Evolutionary conservation across 2,797 vertebrate species (phyloP), one percentile per base, ranked within the genome.

Genomic region (Falco rusticolus): DNA sequence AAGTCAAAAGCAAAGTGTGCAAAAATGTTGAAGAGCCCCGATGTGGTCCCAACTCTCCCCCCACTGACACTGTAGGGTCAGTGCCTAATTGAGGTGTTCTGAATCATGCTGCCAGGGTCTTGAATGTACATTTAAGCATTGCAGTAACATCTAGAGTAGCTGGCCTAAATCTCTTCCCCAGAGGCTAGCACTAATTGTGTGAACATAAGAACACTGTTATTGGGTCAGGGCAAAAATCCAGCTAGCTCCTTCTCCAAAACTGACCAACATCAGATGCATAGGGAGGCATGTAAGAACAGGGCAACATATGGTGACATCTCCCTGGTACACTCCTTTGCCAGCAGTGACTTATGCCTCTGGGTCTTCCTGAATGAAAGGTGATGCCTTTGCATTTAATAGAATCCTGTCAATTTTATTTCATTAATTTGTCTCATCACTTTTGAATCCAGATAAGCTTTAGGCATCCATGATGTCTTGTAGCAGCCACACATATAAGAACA

Each of bases 161-260:
- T 87, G 75, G 37, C 60, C 71, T 81, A 50, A 74, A 94, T 85
- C 26, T 57, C 50, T 75, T 91, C 94, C 91, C 87, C 6, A 4
- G 79, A 71, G 87, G 69, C 48, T 85, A 26, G 8, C 56, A 47
- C 65, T 95, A 95, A 87, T 91, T 92, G 51, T 77, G 41, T 89
- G 89, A 96, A 89, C 92, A 91, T 54, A 78, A 91, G 71, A 92
- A 41, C 60, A 75, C 16, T 15, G 39, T 64, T 89, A 89, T 4
- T 48, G 33, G 90, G 84, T 96, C 91, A 95, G 87, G 68, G 84
- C 82, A 91, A 60, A 87, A 87, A 61, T 77, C 57, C 76, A 64
- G 39, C 33, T 33, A 5, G 1, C 24, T 83, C 48, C 0, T 0
- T 10, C 63, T 83, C 48, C 82, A 85, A 0, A 61, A n/a, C 31